A percentile compares a stretch with the other conserved stretches of the same genome.
These are phyloP conservation scores for Drosophila multiciliata DNA, from an alignment of 2,888 invertebrate species.

Conservation along the genomic window DNA sequence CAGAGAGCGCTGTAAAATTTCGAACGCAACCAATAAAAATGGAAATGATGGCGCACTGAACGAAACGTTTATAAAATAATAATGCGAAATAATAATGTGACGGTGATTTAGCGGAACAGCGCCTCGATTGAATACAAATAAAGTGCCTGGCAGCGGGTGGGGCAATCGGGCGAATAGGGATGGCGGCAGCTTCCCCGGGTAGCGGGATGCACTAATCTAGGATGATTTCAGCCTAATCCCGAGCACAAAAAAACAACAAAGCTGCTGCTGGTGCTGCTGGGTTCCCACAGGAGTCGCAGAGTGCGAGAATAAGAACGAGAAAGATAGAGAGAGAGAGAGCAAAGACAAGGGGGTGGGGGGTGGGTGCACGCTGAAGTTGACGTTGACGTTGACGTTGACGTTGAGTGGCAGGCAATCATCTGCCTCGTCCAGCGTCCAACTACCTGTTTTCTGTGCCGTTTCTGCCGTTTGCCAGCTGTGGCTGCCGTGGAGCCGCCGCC, in stretches of 20 bases:
- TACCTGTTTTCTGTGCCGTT: conserved; percentile 80
- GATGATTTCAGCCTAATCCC: conserved; percentile 81
- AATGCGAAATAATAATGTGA: conserved; percentile 82
- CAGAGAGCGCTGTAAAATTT: conserved; percentile 66
- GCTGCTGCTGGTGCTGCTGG: conserved; percentile 10
- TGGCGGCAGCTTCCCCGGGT: conserved; percentile 9
- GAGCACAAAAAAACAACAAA: conserved; percentile 63
- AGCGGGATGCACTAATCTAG: conserved; percentile 78
- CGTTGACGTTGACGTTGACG: conserved; percentile 53
- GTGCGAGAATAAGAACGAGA: conserved; percentile 5
- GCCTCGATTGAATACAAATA: conserved; percentile 84
- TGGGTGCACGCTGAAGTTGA: conserved; percentile 30
- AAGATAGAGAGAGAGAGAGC: conserved; percentile 1
- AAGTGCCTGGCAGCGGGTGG: conserved; percentile 55
- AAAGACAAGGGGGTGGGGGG: conserved; percentile 4
- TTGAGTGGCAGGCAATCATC: conserved; percentile 69
- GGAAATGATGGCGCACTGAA: conserved; percentile 75
- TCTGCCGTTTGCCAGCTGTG: conserved; percentile 49
- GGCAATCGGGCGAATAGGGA: conserved; percentile 12
- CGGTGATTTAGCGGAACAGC: conserved; percentile 83
- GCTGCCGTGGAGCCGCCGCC: conserved; percentile 42
- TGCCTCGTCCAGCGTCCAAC: conserved; percentile 69
- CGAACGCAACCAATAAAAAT: conserved; percentile 82
- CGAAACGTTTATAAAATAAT: conserved; percentile 83
- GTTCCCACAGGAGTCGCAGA: conserved; percentile 4